Evolutionary conservation across 1,140 invertebrate genomes (phyloP), one percentile per base, ranked within the genome.

Genomic region (Piezodorus guildinii): DNA sequence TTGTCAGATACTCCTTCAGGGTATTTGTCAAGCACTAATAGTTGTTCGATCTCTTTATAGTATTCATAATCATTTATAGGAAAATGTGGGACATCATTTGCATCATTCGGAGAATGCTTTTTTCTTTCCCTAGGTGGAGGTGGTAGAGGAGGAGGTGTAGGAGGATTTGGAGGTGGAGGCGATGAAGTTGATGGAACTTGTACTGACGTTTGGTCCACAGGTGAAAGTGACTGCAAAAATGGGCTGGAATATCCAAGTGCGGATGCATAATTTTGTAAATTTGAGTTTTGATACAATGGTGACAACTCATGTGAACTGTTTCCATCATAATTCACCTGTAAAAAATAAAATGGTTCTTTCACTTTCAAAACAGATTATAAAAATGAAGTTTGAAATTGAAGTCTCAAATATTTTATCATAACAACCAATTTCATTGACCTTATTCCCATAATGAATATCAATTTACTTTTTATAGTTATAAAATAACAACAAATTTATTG

Each of bases 31-130:
- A 46, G 30, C 1, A 60, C 16, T 14, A 69, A 54, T 27, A 64
- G 66, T 27, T 66, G 61, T 56, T 65, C 64, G n/a, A 69, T 69
- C 43, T 69, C 67, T 46, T 62, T 52, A 45, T 68, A 69, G 60
- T 67, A 69, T 34, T 65, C 62, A 49, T 58, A 68, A 59, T 65
- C 67, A 23, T 68, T 60, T 8, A 46, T 49, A 16, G 64, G 64
- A 27, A 56, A 65, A 12, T 21, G 46, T 19, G 46, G 46, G 46
- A 49, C 46, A 21, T 49, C 21, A 21, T 49, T n/a, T 5, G 16
- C 5, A 21, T 49, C 46, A 49, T 1, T 6, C 1, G 60, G 16
- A 21, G 60, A 60, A 51, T 62, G 65, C 34, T 43, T 44, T 17
- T 17, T 63, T 30, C 52, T 44, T 17, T 51, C 51, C 16, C 12